Base-by-base conservation (phyloP, 2,888 invertebrate genomes). In the Troides aeacus region DNA sequence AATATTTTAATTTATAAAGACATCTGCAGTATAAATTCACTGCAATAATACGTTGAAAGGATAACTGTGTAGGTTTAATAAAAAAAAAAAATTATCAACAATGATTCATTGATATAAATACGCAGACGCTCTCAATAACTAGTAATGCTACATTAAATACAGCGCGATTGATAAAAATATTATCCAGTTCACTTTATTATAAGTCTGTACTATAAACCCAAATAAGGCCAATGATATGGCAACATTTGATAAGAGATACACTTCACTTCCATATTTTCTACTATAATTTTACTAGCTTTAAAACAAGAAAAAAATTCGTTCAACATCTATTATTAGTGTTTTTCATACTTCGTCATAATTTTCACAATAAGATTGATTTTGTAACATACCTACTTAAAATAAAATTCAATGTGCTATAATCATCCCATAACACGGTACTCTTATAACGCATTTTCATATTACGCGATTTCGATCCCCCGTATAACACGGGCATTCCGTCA, bases 201-300 rank as follows among this genome's bases (percentile, higher is more conserved):
- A 21, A 3, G 23, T 58, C 12, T 58, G 23, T 10, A 15, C 57
- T 23, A 58, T 23, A 58, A 58, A 58, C 57, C 57, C 57, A 23
- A 24, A 58, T 58, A 58, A 10, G 21, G 23, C 24, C 57, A 24
- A 5, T n/a, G 23, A 58, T 58, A 23, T 24, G 57, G 23, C 12
- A 58, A 58, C 57, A 23, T 21, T 58, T 58, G 57, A 58, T 58
- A 58, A 58, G 57, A 23, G 7, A 58, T 23, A 53, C 53, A 53
- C 53, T 53, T 59, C 17, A 12, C 17, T 17, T 59, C 59, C 36
- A 53, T 53, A 53, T 53, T 53, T 53, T 18, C n/a, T 53, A 53
- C 53, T 18, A 53, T 1, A n/a, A n/a, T n/a, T 53, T 53, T 12
- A n/a, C n/a, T n/a, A 30, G 30, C 30, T 30, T 4, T 30, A 30